Conservation (phyloP, 2,113 vertebrate genomes). For the Quiscalus mexicanus region DNA sequence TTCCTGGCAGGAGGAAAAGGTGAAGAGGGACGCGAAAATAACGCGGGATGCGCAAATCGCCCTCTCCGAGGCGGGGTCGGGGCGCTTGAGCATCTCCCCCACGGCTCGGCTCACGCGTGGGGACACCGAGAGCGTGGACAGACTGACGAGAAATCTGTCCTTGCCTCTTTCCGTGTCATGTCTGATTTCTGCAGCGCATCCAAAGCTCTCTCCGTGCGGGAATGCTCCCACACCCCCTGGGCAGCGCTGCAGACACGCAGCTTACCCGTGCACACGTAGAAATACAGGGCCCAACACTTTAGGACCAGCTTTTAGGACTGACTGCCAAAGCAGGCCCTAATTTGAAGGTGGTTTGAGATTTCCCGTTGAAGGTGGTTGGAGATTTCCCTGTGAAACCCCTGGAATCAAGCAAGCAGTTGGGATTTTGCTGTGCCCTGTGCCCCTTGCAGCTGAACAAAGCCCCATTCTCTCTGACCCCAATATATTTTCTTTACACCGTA, state of each 20-base stretch:
- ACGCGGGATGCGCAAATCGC: rapidly evolving
- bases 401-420: not conserved
- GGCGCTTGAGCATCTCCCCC: not conserved
- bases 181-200: not conserved
- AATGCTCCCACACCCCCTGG: rapidly evolving
- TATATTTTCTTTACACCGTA: not conserved
- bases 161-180: rapidly evolving
- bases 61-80: rapidly evolving
- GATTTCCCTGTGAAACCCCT: not conserved
- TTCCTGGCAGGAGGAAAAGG: not conserved
- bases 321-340: not conserved
- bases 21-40: rapidly evolving
- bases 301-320: not conserved
- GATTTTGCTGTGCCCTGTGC: slow-evolving; percentile 5
- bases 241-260: rapidly evolving
- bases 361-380: not conserved
- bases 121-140: rapidly evolving
- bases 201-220: rapidly evolving
- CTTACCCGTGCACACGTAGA: rapidly evolving
- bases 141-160: rapidly evolving
- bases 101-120: rapidly evolving
- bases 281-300: rapidly evolving
- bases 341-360: not conserved
- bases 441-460: slow-evolving; percentile 40
- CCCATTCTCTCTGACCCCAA: not conserved